Percentiles rank a stretch among this genome's conserved stretches.
Evolutionary conservation across 2,888 invertebrate genomes (phyloP).

Genomic region (Meganola albula): DNA sequence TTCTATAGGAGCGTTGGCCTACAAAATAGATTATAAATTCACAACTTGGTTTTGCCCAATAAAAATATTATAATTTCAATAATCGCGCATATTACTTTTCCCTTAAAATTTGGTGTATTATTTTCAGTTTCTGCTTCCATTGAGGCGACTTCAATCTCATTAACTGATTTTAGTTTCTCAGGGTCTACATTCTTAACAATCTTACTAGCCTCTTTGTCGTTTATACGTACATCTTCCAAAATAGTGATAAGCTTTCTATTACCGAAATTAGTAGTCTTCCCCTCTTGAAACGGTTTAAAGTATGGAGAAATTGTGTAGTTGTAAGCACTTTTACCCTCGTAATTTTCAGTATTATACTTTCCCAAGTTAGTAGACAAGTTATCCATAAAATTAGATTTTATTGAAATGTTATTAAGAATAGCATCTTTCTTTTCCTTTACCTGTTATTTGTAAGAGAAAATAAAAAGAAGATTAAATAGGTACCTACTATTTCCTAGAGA

Average conservation of each 20-base stretch:
- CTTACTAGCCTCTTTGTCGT: slow-evolving; percentile 39
- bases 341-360: slow-evolving; percentile 16
- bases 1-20: slow-evolving; percentile 9
- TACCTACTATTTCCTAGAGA: slow-evolving; percentile 9
- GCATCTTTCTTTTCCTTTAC: slow-evolving; percentile 39
- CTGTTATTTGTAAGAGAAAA: slow-evolving; percentile 21
- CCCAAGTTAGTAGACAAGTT: slow-evolving; percentile 20
- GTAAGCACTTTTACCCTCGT: slow-evolving; percentile 20
- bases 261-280: slow-evolving; percentile 37
- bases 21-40: background rate
- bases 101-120: slow-evolving; percentile 4
- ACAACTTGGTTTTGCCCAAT: background rate
- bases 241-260: slow-evolving; percentile 60
- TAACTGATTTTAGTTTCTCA: slow-evolving; percentile 38
- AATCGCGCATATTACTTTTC: slow-evolving; percentile 1
- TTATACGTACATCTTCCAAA: slow-evolving; percentile 51
- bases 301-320: slow-evolving; percentile 34
- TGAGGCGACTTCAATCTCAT: slow-evolving; percentile 39
- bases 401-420: slow-evolving; percentile 18
- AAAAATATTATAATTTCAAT: background rate
- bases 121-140: slow-evolving; percentile 11
- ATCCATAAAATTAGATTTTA: slow-evolving; percentile 17
- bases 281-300: slow-evolving; percentile 31
- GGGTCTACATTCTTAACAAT: slow-evolving; percentile 47
- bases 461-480: slow-evolving; percentile 2